Conservation (phyloP, 2,797 vertebrate genomes). For the Xiphophorus birchmanni region DNA sequence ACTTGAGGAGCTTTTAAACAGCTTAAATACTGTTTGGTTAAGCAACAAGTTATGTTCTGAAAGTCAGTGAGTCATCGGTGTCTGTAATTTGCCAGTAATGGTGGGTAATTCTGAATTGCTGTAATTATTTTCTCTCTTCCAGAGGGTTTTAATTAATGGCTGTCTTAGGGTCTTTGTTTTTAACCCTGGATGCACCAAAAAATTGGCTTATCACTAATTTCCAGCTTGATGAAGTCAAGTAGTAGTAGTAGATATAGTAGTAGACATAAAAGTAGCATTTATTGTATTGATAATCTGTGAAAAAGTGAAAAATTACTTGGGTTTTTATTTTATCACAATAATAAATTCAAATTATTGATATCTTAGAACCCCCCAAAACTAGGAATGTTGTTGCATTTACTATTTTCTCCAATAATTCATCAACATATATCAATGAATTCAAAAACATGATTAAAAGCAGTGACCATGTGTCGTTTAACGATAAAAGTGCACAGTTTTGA, state of each 20-base stretch:
- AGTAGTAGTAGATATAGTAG: neutral
- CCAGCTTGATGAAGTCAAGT: neutral
- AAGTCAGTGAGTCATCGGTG: constrained; percentile 46
- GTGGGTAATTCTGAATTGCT: constrained; percentile 53
- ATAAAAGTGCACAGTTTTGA: neutral
- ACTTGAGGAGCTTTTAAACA: constrained; percentile 17
- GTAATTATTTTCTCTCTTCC: constrained; percentile 45
- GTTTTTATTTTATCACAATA: neutral
- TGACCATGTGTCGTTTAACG: neutral
- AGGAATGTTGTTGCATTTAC: neutral
- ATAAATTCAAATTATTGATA: neutral
- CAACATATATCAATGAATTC: neutral
- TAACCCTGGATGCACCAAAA: constrained; percentile 29
- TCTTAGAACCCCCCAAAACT: neutral
- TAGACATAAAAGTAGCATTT: neutral
- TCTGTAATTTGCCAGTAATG: constrained; percentile 53
- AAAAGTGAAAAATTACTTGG: neutral
- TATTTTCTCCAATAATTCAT: neutral
- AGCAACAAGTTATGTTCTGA: constrained; percentile 42
- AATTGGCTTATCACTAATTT: neutral
- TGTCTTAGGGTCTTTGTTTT: constrained; percentile 47
- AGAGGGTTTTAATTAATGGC: constrained; percentile 42
- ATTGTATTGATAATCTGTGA: neutral
- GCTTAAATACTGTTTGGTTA: constrained; percentile 35
- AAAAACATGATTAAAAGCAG: neutral